Evolutionary conservation across 2,113 vertebrate species (phyloP).

Genomic region (Limanda limanda): DNA sequence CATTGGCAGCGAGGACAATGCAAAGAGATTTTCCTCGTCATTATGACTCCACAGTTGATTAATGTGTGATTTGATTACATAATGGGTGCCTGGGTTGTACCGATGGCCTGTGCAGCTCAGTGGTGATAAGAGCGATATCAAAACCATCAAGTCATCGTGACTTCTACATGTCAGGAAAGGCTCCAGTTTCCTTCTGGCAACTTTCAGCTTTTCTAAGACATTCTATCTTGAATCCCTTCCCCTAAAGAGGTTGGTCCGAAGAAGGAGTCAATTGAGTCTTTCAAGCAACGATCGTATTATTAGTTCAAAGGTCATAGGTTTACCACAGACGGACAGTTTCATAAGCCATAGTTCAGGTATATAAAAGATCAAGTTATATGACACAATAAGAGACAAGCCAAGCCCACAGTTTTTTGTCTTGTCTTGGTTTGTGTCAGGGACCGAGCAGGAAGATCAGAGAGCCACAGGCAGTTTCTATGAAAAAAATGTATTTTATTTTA

Average conservation of each 20-base stretch:
- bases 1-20: slow-evolving; percentile 15
- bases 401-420: not conserved
- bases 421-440: not conserved
- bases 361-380: not conserved
- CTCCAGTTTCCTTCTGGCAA: slow-evolving; percentile 11
- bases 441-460: too few relatives aligned
- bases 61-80: slow-evolving; percentile 9
- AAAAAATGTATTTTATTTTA: too few relatives aligned
- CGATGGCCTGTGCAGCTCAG: not conserved
- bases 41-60: not conserved
- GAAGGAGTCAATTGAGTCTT: not conserved
- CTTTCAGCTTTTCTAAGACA: not conserved
- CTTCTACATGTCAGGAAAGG: fast-evolving
- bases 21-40: not conserved
- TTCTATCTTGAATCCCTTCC: not conserved
- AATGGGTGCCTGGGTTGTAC: not conserved
- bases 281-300: not conserved
- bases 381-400: not conserved
- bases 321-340: not conserved
- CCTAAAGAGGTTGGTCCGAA: not conserved
- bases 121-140: not conserved
- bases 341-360: not conserved
- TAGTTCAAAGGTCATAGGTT: not conserved
- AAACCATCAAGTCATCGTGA: slow-evolving; percentile 62
- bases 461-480: too few relatives aligned